A percentile compares a stretch with the other conserved stretches of the same genome.
phyloP scores from a whole-genome alignment of 2,113 vertebrate species.

The Pimephales promelas region DNA sequence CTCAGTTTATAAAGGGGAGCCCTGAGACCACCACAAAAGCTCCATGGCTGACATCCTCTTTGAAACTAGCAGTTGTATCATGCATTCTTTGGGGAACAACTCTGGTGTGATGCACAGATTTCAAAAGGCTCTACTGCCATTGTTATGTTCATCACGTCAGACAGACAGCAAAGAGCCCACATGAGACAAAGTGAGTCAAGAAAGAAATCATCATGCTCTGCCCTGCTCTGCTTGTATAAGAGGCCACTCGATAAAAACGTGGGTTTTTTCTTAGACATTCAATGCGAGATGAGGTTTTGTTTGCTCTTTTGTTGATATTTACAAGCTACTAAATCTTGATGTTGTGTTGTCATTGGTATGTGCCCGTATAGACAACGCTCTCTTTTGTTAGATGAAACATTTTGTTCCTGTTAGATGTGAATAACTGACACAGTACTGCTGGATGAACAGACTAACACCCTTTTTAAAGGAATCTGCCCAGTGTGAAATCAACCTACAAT shows the following conservation, averaged over 20 bases:
- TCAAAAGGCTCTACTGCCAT: constrained; percentile 3
- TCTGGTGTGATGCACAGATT: neutral
- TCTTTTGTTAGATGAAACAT: neutral
- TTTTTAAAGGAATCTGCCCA: constrained; percentile 31
- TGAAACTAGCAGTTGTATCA: neutral
- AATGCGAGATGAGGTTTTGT: neutral
- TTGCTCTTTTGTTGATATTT: neutral
- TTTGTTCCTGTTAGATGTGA: constrained; percentile 1
- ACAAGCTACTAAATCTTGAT: neutral
- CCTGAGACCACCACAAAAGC: constrained; percentile 20
- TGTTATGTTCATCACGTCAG: constrained; percentile 15
- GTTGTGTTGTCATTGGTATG: neutral
- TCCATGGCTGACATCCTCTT: neutral
- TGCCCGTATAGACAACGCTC: neutral
- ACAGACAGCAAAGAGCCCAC: constrained; percentile 2
- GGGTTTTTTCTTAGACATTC: neutral
- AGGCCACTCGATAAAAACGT: neutral
- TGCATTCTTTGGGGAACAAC: constrained; percentile 1
- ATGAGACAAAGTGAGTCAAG: constrained; percentile 10
- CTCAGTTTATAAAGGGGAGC: neutral
- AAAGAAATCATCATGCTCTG: constrained; percentile 6
- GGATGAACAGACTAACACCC: constrained; percentile 28
- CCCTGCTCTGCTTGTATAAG: neutral
- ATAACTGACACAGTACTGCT: constrained; percentile 9
- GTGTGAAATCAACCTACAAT: constrained; percentile 30